Conservation (phyloP, 2,797 vertebrate genomes). For the Paramormyrops hopkinsi region DNA sequence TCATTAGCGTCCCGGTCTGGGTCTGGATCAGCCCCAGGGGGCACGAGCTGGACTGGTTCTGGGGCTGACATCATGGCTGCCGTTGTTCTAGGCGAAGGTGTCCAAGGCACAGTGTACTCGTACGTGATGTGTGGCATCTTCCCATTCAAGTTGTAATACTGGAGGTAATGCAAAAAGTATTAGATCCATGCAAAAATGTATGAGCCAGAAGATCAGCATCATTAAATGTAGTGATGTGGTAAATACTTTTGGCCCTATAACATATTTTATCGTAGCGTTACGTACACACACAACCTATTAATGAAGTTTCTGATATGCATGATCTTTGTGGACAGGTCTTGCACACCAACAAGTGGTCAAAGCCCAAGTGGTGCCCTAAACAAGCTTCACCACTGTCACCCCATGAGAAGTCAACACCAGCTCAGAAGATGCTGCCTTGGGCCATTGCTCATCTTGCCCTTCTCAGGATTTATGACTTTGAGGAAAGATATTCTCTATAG, state of each 20-base stretch:
- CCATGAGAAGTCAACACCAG: background rate
- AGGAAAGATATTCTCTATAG: background rate
- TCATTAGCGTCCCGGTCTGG: background rate
- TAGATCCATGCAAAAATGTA: background rate
- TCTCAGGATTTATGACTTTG: background rate
- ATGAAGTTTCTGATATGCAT: background rate
- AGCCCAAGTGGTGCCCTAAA: background rate
- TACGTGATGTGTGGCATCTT: conserved; percentile 81
- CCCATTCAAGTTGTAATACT: conserved; percentile 88
- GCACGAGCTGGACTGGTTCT: conserved; percentile 39
- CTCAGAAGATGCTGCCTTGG: background rate
- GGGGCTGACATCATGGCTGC: conserved; percentile 45
- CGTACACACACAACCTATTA: background rate
- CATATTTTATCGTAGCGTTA: background rate
- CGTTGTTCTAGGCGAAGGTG: conserved; percentile 34
- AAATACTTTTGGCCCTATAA: background rate
- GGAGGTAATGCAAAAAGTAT: conserved; percentile 2
- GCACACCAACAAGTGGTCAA: background rate
- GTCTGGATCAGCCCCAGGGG: background rate
- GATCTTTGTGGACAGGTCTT: background rate
- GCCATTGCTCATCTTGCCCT: background rate
- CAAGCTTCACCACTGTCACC: background rate
- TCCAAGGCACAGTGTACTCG: conserved; percentile 70
- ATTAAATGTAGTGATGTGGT: background rate
- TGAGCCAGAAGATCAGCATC: background rate